Conservation (phyloP, 2,888 invertebrate species). For the Orchesellides sinensis region DNA sequence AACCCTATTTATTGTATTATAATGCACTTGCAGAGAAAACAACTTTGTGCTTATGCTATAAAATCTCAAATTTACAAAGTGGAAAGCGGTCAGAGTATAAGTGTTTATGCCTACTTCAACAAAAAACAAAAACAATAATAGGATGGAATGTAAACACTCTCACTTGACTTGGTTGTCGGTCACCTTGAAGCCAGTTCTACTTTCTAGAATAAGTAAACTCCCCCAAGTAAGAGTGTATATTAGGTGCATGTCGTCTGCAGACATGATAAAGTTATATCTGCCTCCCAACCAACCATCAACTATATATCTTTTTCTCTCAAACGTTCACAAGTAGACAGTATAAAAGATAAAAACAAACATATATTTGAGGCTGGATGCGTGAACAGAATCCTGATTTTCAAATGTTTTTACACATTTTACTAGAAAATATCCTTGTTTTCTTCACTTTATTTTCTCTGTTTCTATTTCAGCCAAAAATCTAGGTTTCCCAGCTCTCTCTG, state of each 20-base stretch:
- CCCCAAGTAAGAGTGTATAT: neutral
- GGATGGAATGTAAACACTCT: neutral
- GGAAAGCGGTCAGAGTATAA: no score
- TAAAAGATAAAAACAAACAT: neutral
- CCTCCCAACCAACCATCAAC: neutral
- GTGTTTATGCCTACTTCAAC: no score
- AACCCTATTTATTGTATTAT: no score
- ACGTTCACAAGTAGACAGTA: no score
- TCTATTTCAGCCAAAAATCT: neutral
- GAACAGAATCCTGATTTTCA: neutral
- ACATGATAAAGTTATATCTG: constrained; percentile 4
- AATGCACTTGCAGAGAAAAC: no score
- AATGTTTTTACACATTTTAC: constrained; percentile 8
- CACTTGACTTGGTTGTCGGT: constrained; percentile 26
- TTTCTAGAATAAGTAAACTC: neutral
- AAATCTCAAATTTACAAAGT: no score
- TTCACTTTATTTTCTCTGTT: neutral
- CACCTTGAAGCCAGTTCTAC: constrained; percentile 37
- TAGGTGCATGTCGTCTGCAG: constrained; percentile 35
- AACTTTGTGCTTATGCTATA: no score
- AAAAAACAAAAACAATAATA: neutral
- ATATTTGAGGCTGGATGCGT: no score
- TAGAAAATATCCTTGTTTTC: constrained; percentile 10
- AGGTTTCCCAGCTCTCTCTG: neutral
- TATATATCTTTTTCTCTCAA: no score